Percentiles rank a stretch among this genome's conserved stretches.
phyloP scores from a whole-genome alignment of 2,888 invertebrate genomes.

The Callosobruchus maculatus region DNA sequence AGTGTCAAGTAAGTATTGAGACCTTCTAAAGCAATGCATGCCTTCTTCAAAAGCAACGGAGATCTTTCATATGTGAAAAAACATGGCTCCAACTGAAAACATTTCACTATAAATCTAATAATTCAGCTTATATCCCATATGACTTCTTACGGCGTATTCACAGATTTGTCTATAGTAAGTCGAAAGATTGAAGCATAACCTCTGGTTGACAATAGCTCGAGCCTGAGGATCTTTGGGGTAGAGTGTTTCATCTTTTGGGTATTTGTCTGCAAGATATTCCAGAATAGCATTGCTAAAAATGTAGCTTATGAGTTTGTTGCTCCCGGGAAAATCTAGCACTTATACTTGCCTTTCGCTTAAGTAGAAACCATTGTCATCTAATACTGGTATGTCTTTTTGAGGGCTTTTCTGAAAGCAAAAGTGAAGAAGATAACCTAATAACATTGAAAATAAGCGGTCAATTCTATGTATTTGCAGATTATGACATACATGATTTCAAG shows the following conservation, averaged over 20 bases:
- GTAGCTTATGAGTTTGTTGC: background rate
- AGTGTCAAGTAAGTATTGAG: conserved; percentile 66
- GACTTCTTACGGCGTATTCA: conserved; percentile 57
- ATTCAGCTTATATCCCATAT: no score
- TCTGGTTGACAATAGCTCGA: conserved; percentile 74
- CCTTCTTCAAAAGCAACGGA: conserved; percentile 63
- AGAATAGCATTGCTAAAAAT: conserved; percentile 57
- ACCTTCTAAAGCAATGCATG: conserved; percentile 61
- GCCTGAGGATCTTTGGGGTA: conserved; percentile 69
- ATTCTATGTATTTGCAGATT: no score
- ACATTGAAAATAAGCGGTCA: no score
- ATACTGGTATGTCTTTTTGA: conserved; percentile 73
- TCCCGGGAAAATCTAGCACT: background rate
- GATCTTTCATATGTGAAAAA: conserved; percentile 73
- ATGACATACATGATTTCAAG: no score
- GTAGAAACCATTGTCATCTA: conserved; percentile 76
- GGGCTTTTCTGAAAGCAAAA: conserved; percentile 75
- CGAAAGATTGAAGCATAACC: conserved; percentile 73
- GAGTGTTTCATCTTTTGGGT: conserved; percentile 59
- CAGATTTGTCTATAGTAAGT: conserved; percentile 70
- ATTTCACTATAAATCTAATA: background rate
- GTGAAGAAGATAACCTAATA: no score
- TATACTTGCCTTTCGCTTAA: conserved; percentile 65
- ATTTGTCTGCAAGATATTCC: conserved; percentile 75
- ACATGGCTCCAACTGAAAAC: conserved; percentile 66